Evolutionary conservation across 2,113 vertebrate genomes (phyloP), one percentile per base, ranked within the genome.

Genomic region (Brachionichthys hirsutus): DNA sequence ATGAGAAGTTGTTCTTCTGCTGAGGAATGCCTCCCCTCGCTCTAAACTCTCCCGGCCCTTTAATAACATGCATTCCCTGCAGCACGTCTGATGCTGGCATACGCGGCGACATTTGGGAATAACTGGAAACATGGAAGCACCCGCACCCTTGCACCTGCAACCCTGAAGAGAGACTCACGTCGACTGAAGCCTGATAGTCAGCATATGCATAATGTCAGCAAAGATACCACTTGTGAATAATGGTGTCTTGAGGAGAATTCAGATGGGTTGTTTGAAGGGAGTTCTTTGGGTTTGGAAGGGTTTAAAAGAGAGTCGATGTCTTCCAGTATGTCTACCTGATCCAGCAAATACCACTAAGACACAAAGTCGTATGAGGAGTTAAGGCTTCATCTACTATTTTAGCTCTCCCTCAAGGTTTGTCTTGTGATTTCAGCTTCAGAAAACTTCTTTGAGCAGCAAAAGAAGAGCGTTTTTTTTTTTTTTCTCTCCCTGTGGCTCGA

Each of bases 301-400:
- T 72, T 78, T 72, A 75, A 75, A 78, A 67, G 34, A 53, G 52
- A 54, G 60, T 53, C 52, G n/a, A 13, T 34, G 45, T 77, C 52
- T 56, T 79, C 79, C 42, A 50, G 51, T 50, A 62, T 4, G 40
- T 8, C 5, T 18, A 30, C 8, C 16, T 57, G 62, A 82, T 85
- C 77, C 78, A 80, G 68, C 70, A 82, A 85, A 85, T 69, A 77
- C 68, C 64, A n/a, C 67, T 70, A 79, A 82, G 68, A 71, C 53
- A 72, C 60, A 70, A 56, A 70, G 73, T 58, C 70, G 75, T 77
- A 62, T 50, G 64, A 77, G 66, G 65, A 71, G 75, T 54, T 67
- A 74, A 72, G 60, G 75, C 51, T 80, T 76, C 52, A 65, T 68
- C 62, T 83, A 46, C 76, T 69, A 85, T 78, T 77, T 80, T 34